Evolutionary conservation across 1,140 invertebrate genomes (phyloP).

Genomic region (Heliconius hewitsoni): DNA sequence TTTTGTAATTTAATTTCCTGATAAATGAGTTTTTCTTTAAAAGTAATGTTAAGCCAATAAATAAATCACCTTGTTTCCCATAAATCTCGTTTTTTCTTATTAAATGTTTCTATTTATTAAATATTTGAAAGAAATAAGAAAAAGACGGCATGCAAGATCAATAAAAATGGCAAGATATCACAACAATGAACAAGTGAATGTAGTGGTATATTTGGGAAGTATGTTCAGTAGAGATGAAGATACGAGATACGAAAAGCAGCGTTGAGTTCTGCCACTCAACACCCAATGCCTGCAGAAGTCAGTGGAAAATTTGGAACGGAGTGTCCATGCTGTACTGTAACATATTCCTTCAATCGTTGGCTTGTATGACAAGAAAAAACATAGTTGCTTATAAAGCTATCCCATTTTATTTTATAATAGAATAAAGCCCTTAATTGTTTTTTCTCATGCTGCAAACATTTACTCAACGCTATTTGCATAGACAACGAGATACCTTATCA

Average conservation of each 20-base stretch:
- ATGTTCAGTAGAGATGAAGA: too few relatives aligned
- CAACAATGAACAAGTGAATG: too few relatives aligned
- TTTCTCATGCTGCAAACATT: slow-evolving; percentile 14
- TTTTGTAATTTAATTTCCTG: background rate
- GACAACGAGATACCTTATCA: slow-evolving; percentile 27
- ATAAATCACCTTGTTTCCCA: background rate
- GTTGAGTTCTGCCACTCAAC: too few relatives aligned
- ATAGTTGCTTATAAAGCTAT: background rate
- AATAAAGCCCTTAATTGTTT: background rate
- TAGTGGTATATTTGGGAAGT: too few relatives aligned
- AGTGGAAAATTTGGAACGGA: too few relatives aligned
- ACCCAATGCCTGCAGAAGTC: too few relatives aligned
- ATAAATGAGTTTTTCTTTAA: background rate
- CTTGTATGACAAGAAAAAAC: background rate
- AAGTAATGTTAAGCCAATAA: background rate
- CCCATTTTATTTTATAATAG: background rate
- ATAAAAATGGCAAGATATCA: too few relatives aligned
- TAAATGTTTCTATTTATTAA: background rate
- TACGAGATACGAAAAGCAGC: too few relatives aligned
- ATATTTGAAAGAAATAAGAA: too few relatives aligned
- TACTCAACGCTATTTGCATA: slow-evolving; percentile 23
- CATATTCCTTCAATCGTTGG: background rate
- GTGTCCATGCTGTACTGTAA: too few relatives aligned
- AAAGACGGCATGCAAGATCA: too few relatives aligned
- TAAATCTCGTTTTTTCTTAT: background rate